phyloP scores from a whole-genome alignment of 92 coral and sea anemone genomes.

The Desmophyllum pertusum region DNA sequence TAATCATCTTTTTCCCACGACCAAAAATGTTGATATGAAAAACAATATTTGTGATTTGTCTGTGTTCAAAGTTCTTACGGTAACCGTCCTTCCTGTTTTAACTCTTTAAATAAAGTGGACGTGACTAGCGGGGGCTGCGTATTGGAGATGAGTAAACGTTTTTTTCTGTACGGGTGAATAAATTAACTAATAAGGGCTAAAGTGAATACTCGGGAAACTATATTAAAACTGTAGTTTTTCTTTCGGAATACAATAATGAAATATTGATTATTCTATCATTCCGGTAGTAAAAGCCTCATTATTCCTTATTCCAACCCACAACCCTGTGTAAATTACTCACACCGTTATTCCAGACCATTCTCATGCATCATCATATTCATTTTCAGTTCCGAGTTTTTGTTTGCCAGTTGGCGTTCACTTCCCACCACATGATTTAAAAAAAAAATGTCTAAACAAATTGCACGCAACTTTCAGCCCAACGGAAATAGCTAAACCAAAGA shows the following conservation, averaged over 20 bases:
- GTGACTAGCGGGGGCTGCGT: not conserved
- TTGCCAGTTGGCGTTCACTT: not conserved
- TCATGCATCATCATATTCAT: not conserved
- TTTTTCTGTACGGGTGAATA: not conserved
- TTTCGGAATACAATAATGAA: too few relatives aligned
- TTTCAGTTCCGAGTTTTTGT: not conserved
- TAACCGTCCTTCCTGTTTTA: not conserved
- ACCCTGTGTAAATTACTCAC: not conserved
- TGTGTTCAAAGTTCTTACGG: not conserved
- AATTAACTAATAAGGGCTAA: not conserved
- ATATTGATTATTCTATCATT: slow-evolving; percentile 6
- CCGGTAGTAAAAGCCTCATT: not conserved
- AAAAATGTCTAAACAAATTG: not conserved
- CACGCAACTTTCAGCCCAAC: not conserved
- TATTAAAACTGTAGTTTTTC: not conserved
- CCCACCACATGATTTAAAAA: not conserved
- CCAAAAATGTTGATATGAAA: not conserved
- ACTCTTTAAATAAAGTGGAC: not conserved
- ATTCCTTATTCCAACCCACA: not conserved
- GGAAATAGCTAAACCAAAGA: not conserved
- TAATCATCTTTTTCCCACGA: not conserved
- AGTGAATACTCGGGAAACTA: not conserved
- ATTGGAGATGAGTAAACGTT: not conserved
- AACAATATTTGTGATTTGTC: not conserved
- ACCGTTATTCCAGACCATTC: not conserved